Evolutionary conservation across 2,113 vertebrate genomes (phyloP), one percentile per base, ranked within the genome.

Genomic region (Neodontobutis hainanensis): DNA sequence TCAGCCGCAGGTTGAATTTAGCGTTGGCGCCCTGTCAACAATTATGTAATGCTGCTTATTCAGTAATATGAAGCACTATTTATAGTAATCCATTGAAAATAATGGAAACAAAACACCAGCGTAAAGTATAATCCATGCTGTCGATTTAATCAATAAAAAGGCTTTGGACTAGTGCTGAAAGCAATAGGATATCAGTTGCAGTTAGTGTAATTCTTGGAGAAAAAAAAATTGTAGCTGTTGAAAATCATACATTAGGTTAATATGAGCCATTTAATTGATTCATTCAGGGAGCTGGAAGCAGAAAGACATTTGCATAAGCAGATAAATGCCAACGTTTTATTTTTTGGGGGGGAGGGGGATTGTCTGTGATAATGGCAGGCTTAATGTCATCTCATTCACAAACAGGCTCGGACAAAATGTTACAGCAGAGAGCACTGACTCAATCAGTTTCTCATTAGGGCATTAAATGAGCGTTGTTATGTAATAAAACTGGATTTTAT

Each of bases 1-100:
- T 92, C 49, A 99, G 91, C 43, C 86, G 92, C 49, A 99, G 91
- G 80, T 94, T 96, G 84, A 99, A 99, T 85, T 97, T 98, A 74
- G 97, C 97, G 88, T 99, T 98, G 38, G 95, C 92, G 49, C 96
- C 97, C 97, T 99, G 81, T 58, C 47, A 65, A 77, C 27, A 72
- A 70, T 12, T 15, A 50, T 19, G n/a, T 15, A 42, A n/a, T 5
- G 8, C 44, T 60, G 42, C 36, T 36, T 15, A 53, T 14, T 4
- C 38, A 19, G 15, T 19, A n/a, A 43, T 57, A 53, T 12, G 3
- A 53, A 11, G 5, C 47, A 15, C 5, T 56, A 69, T 78, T 82
- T 68, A 66, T 73, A 57, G 69, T 78, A 53, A 38, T 55, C 34
- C 52, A 38, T 4, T 38, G 52, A 38, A 38, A 38, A 55, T 8